Evolutionary conservation across 2,888 invertebrate genomes (phyloP), one percentile per base, ranked within the genome.

Genomic region (Catocala nupta): DNA sequence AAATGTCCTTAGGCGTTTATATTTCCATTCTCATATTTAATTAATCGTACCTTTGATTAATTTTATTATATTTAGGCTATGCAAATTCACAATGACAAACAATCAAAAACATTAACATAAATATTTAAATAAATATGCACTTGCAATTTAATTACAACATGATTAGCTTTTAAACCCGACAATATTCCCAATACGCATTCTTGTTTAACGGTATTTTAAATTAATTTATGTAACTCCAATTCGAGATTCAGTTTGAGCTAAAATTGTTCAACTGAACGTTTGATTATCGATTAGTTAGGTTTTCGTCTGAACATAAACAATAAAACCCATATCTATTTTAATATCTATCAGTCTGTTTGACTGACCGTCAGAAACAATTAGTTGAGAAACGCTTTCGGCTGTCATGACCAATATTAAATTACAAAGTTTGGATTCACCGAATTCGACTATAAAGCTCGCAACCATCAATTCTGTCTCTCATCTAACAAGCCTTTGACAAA

Each of bases 241-340:
- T 25, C 0, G 25, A 25, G 25, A 25, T 25, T 49, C 34, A 50
- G 13, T 50, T 57, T 43, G 49, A 49, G 34, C 5, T 33, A 49
- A 49, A n/a, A 39, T 52, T 48, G 57, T 12, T 52, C 16, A 70
- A 62, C 68, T 58, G 33, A 58, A 65, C 50, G 60, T 68, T 70
- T 68, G 33, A 60, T 51, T 43, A 55, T 50, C 45, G 53, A 65
- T 59, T 64, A 64, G 52, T 25, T 50, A 51, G 56, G 58, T 52
- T 59, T 65, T 55, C 53, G 44, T 49, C 43, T 39, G 36, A 33
- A 47, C 39, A 51, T 49, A 42, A 48, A 63, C 53, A 56, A 70
- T 54, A n/a, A 42, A 57, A 75, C 75, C 65, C 65, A 75, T 64
- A 54, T 68, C 63, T 50, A 56, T 56, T 73, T 70, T 73, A 58